These are phyloP conservation scores for Podarcis cretensis DNA, from an alignment of 2,113 vertebrate species.

Conservation along the genomic window DNA sequence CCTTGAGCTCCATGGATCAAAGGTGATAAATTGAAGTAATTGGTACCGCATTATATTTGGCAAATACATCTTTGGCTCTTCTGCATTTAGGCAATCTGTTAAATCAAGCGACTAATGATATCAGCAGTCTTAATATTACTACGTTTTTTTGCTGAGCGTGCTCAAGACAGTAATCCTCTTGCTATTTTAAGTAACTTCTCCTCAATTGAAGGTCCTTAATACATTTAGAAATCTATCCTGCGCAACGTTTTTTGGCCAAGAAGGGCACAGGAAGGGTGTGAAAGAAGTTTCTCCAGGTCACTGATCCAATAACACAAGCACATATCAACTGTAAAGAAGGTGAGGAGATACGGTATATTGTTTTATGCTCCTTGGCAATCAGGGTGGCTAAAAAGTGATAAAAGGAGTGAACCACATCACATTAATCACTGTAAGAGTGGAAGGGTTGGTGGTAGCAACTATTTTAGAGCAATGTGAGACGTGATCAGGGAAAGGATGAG, in stretches of 20 bases:
- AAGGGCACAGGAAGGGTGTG: conserved; percentile 36
- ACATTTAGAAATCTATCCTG: conserved; percentile 59
- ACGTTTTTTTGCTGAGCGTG: not conserved
- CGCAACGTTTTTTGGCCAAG: conserved; percentile 35
- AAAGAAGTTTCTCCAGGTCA: conserved; percentile 18
- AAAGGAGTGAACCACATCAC: not conserved
- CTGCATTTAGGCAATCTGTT: conserved; percentile 34
- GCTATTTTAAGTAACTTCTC: conserved; percentile 61
- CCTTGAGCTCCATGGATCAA: not conserved
- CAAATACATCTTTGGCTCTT: conserved; percentile 19
- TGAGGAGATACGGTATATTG: rapidly evolving
- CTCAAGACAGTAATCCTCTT: conserved; percentile 29
- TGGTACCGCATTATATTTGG: conserved; percentile 12
- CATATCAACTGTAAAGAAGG: not conserved
- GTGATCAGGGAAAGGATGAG: not conserved
- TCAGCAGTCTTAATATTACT: not conserved
- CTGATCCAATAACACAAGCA: conserved; percentile 15
- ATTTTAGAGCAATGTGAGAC: not conserved
- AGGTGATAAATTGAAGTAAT: not conserved
- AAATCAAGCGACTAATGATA: conserved; percentile 30
- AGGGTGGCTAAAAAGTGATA: not conserved
- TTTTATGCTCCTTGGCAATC: not conserved
- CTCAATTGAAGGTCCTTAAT: conserved; percentile 51
- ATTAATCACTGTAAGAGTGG: not conserved
- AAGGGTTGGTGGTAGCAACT: too few relatives aligned